Percentiles rank a stretch among this genome's conserved stretches.
These are phyloP conservation scores for Halyomorpha halys DNA, from an alignment of 1,140 invertebrate species.

Conservation along the genomic window DNA sequence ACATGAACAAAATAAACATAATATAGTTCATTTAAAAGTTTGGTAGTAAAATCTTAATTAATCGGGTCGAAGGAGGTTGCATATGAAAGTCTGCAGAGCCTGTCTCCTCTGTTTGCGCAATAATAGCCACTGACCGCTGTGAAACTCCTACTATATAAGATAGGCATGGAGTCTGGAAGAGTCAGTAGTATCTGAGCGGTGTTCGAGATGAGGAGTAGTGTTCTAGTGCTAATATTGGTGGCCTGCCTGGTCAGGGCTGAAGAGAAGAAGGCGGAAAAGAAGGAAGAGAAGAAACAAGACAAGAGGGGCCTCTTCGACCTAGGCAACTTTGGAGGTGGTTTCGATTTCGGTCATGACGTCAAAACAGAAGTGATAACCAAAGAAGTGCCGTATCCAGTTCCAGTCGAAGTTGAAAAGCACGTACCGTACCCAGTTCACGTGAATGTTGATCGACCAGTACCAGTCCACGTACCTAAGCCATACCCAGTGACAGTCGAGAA, in stretches of 20 bases:
- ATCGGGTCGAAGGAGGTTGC: too few relatives aligned
- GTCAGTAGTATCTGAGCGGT: too few relatives aligned
- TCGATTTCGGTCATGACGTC: not conserved
- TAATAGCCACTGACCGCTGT: too few relatives aligned
- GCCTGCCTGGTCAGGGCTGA: constrained; percentile 37
- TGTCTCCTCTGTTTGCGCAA: too few relatives aligned
- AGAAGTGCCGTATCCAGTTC: constrained; percentile 57
- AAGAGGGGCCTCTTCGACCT: constrained; percentile 18
- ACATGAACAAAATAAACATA: too few relatives aligned
- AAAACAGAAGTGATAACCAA: constrained; percentile 38
- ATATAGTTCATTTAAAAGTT: too few relatives aligned
- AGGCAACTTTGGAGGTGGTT: not conserved
- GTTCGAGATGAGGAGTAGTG: too few relatives aligned
- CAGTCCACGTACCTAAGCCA: constrained; percentile 31
- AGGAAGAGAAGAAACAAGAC: constrained; percentile 34
- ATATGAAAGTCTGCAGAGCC: too few relatives aligned
- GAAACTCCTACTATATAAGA: too few relatives aligned
- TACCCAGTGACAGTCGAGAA: constrained; percentile 31
- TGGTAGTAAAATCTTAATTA: too few relatives aligned
- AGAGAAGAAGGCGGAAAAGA: constrained; percentile 64
- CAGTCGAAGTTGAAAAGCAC: constrained; percentile 36
- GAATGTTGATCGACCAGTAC: constrained; percentile 30
- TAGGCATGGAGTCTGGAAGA: too few relatives aligned
- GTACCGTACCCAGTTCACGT: constrained; percentile 31
- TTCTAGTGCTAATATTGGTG: too few relatives aligned